Evolutionary conservation across 2,113 vertebrate species (phyloP).

Genomic region (Campylorhamphus procurvoides): DNA sequence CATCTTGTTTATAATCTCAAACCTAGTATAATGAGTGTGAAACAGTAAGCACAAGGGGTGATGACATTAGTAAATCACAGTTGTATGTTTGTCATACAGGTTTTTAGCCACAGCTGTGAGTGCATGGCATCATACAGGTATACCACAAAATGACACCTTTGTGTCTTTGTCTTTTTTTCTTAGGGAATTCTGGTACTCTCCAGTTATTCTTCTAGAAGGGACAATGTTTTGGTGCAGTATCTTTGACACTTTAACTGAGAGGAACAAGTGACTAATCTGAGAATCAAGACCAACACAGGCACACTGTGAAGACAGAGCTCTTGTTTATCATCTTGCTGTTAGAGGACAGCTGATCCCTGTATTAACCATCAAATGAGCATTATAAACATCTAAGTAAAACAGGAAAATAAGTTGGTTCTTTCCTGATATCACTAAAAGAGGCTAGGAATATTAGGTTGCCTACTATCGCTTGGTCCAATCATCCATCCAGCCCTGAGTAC

Average conservation of each 20-base stretch:
- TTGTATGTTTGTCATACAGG: not conserved
- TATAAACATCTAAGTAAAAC: not conserved
- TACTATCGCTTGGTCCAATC: not conserved
- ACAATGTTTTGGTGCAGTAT: not conserved
- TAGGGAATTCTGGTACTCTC: not conserved
- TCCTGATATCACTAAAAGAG: not conserved
- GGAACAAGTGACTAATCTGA: accelerated
- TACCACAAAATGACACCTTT: not conserved
- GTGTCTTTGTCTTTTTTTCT: not conserved
- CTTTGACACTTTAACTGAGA: not conserved
- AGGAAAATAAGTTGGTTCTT: not conserved
- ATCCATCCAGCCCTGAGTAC: not conserved
- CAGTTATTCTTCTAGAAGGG: not conserved
- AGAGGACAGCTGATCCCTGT: not conserved
- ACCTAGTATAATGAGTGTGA: not conserved
- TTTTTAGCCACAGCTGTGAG: not conserved
- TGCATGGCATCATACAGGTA: not conserved
- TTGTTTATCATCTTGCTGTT: not conserved
- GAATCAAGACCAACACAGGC: accelerated
- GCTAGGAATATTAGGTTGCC: not conserved
- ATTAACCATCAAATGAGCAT: not conserved
- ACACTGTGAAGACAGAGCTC: not conserved
- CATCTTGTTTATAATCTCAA: not conserved
- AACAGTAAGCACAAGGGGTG: not conserved
- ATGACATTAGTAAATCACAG: not conserved